phyloP scores from a whole-genome alignment of 2,113 vertebrate species.

The Lanius collurio region DNA sequence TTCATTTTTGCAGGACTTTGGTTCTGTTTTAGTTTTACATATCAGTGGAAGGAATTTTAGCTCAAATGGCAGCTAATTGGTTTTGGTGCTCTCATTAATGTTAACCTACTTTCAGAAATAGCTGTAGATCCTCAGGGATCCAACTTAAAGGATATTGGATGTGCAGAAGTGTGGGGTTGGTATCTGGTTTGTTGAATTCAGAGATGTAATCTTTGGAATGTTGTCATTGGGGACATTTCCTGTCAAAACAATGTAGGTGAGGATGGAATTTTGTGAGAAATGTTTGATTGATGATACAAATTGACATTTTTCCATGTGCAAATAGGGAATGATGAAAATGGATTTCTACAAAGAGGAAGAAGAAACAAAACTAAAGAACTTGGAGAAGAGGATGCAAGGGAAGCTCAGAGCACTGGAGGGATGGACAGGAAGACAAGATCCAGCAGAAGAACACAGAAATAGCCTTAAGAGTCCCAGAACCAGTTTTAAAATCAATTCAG shows the following conservation, averaged over 20 bases:
- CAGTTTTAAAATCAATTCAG: background rate
- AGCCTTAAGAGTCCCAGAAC: background rate
- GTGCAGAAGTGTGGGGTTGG: background rate
- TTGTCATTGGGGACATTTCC: background rate
- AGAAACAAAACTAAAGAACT: background rate
- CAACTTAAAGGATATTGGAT: conserved; percentile 1
- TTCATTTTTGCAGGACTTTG: background rate
- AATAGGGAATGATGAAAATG: background rate
- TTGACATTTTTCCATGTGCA: background rate
- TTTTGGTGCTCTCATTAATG: conserved; percentile 62
- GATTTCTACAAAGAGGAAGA: background rate
- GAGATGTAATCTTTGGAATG: background rate
- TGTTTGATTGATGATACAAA: background rate
- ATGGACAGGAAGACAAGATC: conserved; percentile 12
- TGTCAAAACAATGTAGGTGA: background rate
- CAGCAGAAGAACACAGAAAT: conserved; percentile 37
- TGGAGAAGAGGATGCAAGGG: background rate
- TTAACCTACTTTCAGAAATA: conserved; percentile 65
- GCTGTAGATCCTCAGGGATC: conserved; percentile 11
- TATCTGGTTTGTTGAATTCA: conserved; percentile 28
- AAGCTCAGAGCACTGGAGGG: background rate
- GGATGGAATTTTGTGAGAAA: background rate
- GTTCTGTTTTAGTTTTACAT: background rate
- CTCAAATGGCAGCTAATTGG: conserved; percentile 47
- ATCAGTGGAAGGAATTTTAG: background rate